Base-by-base conservation (phyloP, 2,888 invertebrate species). In the Acanthopleura granulata region DNA sequence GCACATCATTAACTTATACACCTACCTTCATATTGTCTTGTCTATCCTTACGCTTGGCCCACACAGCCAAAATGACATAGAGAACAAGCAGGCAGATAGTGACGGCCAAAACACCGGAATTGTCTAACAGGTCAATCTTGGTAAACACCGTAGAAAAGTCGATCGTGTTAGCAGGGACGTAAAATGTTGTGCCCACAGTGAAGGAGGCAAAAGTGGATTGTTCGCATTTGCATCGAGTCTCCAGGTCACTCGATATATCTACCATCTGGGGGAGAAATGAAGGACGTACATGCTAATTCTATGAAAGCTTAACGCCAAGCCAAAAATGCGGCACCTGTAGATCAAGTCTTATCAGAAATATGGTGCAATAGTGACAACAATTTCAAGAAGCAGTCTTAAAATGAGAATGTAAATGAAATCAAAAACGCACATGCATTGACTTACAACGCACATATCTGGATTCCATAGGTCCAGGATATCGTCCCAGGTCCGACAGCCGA, bases 61-160 rank as follows among this genome's bases (percentile, higher is more conserved):
- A 86, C n/a, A 89, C 62, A 40, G 89, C 72, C 0, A 89, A 30
- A 1, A 89, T 62, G 75, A 84, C 83, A 22, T 88, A 78, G 6
- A 84, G 74, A 0, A 88, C 76, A 0, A 86, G 72, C n/a, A 89
- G 75, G 27, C 88, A 83, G 61, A 89, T 80, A 0, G 89, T 84
- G 15, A 85, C 78, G 74, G 88, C 88, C 73, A 90, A 87, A 18
- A 89, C 88, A 0, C 89, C 83, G 75, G 91, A 91, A 66, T 86
- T 84, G 9, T 72, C 77, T 72, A 90, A 86, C 30, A 66, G 78
- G 70, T 81, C 83, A 74, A 86, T 85, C 79, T 90, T 85, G 16
- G 85, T 82, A 75, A 91, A 90, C 4, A 91, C 90, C 16, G 86
- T 89, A 22, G 83, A 83, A 80, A 91, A 91, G 81, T 91, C 86